Evolutionary conservation across 1,140 invertebrate genomes (phyloP).

Genomic region (Pararge aegeria): DNA sequence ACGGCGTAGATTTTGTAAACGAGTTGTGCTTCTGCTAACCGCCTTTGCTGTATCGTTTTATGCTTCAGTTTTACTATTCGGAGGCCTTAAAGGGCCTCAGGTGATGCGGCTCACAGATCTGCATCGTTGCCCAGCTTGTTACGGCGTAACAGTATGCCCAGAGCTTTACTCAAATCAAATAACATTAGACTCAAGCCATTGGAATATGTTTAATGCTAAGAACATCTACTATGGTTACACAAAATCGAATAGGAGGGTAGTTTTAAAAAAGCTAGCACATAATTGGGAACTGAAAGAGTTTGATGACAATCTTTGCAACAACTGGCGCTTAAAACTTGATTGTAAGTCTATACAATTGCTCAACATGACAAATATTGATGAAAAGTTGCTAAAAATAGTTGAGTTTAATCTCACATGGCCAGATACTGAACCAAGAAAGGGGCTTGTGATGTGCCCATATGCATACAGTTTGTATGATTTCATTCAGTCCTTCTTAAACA

Average conservation of each 20-base stretch:
- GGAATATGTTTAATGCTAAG: conserved; percentile 61
- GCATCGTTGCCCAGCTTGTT: conserved; percentile 61
- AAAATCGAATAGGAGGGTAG: conserved; percentile 52
- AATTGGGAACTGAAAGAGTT: conserved; percentile 60
- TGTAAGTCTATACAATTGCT: conserved; percentile 57
- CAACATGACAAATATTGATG: conserved; percentile 50
- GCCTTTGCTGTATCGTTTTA: conserved; percentile 55
- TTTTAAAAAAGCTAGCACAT: conserved; percentile 66
- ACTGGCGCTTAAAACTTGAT: conserved; percentile 42
- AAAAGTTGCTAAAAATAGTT: conserved; percentile 54
- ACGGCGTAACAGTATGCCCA: conserved; percentile 62
- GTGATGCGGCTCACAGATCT: conserved; percentile 61
- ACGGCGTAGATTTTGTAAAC: conserved; percentile 55
- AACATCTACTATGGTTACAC: conserved; percentile 67
- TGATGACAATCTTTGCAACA: conserved; percentile 53
- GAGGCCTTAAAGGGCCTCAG: conserved; percentile 51
- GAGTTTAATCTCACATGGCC: conserved; percentile 56
- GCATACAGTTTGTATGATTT: conserved; percentile 58
- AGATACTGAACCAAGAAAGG: conserved; percentile 52
- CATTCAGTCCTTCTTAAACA: conserved; percentile 43
- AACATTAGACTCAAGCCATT: conserved; percentile 39
- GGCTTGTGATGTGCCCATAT: conserved; percentile 62
- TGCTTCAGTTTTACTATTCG: conserved; percentile 53
- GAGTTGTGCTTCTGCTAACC: conserved; percentile 36
- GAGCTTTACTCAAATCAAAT: conserved; percentile 68